Percentiles rank a stretch among this genome's conserved stretches.
Conservation (phyloP, 1,140 invertebrate species). For the Habropoda laboriosa region DNA sequence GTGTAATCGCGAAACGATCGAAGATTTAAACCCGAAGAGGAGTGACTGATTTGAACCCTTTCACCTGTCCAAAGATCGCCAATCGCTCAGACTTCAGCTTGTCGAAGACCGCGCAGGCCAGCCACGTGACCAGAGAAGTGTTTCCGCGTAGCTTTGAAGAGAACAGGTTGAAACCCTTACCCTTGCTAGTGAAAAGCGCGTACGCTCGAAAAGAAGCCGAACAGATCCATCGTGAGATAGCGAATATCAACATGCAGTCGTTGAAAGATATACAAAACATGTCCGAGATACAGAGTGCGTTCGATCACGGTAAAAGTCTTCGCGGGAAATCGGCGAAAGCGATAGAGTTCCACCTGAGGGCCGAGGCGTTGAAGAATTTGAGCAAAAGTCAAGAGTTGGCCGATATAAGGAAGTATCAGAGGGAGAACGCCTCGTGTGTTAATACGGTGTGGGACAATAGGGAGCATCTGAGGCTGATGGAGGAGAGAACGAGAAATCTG, state of each 20-base stretch:
- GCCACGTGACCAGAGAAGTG: conserved; percentile 85
- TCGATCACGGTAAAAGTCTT: conserved; percentile 82
- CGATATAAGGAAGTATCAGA: conserved; percentile 76
- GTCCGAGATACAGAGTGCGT: conserved; percentile 73
- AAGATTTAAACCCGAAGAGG: background rate
- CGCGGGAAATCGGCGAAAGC: conserved; percentile 88
- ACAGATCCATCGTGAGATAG: conserved; percentile 80
- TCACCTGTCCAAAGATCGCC: conserved; percentile 78
- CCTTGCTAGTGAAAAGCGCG: conserved; percentile 39
- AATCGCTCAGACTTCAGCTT: conserved; percentile 87
- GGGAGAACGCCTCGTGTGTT: conserved; percentile 58
- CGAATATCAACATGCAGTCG: conserved; percentile 77
- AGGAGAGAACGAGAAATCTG: conserved; percentile 75
- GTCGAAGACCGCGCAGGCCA: conserved; percentile 85
- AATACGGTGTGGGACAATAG: conserved; percentile 69
- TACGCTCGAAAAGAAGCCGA: conserved; percentile 69
- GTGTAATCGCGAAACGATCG: background rate
- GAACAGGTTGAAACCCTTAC: conserved; percentile 74
- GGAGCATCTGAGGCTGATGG: conserved; percentile 78
- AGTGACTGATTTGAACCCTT: background rate
- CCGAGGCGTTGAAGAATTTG: conserved; percentile 79
- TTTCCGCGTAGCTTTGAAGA: conserved; percentile 82
- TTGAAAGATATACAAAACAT: conserved; percentile 81
- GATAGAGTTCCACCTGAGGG: conserved; percentile 86
- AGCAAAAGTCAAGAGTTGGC: conserved; percentile 75